Evolutionary conservation across 2,888 invertebrate species (phyloP), one percentile per base, ranked within the genome.

Genomic region (Cheilosia urbana): DNA sequence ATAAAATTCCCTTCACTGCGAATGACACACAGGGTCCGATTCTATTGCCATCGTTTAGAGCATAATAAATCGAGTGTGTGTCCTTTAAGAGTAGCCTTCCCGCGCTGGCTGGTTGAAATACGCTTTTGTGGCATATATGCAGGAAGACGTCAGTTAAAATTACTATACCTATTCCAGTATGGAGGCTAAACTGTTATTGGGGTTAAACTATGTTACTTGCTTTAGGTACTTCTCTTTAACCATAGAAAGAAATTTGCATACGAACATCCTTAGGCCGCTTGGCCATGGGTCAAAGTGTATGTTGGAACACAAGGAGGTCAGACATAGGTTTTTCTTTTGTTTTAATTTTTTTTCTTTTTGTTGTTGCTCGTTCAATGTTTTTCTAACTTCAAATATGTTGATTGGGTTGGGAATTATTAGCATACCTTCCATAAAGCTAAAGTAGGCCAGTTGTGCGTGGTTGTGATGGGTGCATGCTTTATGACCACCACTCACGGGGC

Each of bases 381-480:
- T 63, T 71, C 45, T 17, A 53, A 66, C 27, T 34, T 77, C 58
- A 47, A 71, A 72, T 55, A 72, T 51, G 75, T 82, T 82, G 75
- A 68, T 68, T 45, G 47, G 71, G 30, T 53, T 30, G 63, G n/a
- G 37, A 42, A n/a, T 24, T 53, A 77, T 82, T 66, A 62, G 71
- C 71, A 68, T 77, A 72, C 45, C 62, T 55, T 21, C 27, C 24
- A n/a, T 30, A 21, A 19, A 24, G 24, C 34, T 40, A 27, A 82
- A 68, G 47, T 72, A 78, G 82, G 62, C 62, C 72, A 78, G 77
- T 77, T 66, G 82, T 82, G 82, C 78, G 78, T 82, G 57, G 66
- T 68, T 62, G 21, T 57, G 13, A 77, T 62, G 45, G 45, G 45
- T 37, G 49, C 34, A 55, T 60, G 37, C 34, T 62, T 80, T 63